These are phyloP conservation scores for Cerceris rybyensis DNA, from an alignment of 2,888 invertebrate genomes.

Conservation along the genomic window DNA sequence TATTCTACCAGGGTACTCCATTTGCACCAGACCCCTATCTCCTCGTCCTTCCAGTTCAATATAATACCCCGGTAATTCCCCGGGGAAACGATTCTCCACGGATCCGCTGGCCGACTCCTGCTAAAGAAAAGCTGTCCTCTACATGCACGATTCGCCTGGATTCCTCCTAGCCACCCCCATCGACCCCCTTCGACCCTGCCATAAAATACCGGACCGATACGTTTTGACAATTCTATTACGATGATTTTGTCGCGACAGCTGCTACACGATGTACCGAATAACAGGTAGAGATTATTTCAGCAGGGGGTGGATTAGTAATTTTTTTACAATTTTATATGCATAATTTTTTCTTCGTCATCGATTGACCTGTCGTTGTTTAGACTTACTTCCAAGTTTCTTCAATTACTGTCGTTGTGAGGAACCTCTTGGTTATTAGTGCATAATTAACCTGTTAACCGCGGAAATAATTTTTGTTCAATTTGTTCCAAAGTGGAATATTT, in stretches of 20 bases:
- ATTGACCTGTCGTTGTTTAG: too few relatives aligned
- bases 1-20: slow-evolving; percentile 74
- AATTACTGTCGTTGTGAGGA: too few relatives aligned
- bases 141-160: slow-evolving; percentile 40
- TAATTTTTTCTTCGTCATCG: too few relatives aligned
- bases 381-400: too few relatives aligned
- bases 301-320: neutral
- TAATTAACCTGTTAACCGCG: too few relatives aligned
- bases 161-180: slow-evolving; percentile 58
- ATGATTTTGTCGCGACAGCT: slow-evolving; percentile 79
- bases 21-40: slow-evolving; percentile 73
- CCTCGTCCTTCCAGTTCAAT: slow-evolving; percentile 71
- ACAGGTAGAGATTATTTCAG: slow-evolving; percentile 44
- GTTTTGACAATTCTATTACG: slow-evolving; percentile 82
- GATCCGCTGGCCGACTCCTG: slow-evolving; percentile 72
- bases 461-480: too few relatives aligned
- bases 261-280: slow-evolving; percentile 59
- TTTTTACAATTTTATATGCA: too few relatives aligned
- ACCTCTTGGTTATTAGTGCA: too few relatives aligned
- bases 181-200: slow-evolving; percentile 71
- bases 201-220: slow-evolving; percentile 80
- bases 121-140: slow-evolving; percentile 65
- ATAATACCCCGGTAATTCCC: slow-evolving; percentile 79
- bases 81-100: slow-evolving; percentile 79
- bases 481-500: too few relatives aligned